A percentile compares a stretch with the other conserved stretches of the same genome.
These are phyloP conservation scores for Pollimyrus isidori DNA, from an alignment of 2,113 vertebrate genomes.

Conservation along the genomic window DNA sequence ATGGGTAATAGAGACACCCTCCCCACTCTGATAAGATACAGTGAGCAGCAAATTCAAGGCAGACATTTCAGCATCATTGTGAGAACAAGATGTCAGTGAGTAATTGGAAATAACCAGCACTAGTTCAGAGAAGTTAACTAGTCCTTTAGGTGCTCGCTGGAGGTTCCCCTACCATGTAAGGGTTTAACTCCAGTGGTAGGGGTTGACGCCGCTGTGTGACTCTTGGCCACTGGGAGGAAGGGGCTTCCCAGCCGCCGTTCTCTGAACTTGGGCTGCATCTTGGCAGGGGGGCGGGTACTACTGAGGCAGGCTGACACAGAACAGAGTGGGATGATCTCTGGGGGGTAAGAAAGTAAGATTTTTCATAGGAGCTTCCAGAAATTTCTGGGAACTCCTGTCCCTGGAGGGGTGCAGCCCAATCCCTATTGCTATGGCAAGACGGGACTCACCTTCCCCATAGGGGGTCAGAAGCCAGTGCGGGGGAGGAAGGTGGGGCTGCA, in stretches of 20 bases:
- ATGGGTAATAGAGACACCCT: neutral
- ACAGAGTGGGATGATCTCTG: conserved; percentile 79
- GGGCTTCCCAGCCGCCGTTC: conserved; percentile 72
- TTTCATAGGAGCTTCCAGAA: neutral
- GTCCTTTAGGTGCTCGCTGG: conserved; percentile 54
- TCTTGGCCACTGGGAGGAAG: conserved; percentile 70
- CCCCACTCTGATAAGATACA: neutral
- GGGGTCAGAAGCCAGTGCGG: conserved; percentile 75
- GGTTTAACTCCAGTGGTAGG: neutral
- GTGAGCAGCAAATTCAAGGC: neutral
- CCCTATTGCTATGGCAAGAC: no score
- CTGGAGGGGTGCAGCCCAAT: neutral
- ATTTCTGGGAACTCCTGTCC: neutral
- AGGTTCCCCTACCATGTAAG: neutral
- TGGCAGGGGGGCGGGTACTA: conserved; percentile 73
- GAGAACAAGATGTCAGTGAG: neutral
- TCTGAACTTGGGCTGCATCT: conserved; percentile 74
- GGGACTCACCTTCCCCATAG: conserved; percentile 72
- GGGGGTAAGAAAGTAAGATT: rapidly evolving
- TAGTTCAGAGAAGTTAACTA: neutral
- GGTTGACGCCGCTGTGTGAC: conserved; percentile 42
- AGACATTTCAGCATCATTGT: neutral
- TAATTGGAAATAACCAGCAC: neutral
- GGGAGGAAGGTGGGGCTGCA: conserved; percentile 71
- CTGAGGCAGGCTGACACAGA: conserved; percentile 76